Conservation (phyloP, 2,113 vertebrate genomes). For the Myotis lucifugus region DNA sequence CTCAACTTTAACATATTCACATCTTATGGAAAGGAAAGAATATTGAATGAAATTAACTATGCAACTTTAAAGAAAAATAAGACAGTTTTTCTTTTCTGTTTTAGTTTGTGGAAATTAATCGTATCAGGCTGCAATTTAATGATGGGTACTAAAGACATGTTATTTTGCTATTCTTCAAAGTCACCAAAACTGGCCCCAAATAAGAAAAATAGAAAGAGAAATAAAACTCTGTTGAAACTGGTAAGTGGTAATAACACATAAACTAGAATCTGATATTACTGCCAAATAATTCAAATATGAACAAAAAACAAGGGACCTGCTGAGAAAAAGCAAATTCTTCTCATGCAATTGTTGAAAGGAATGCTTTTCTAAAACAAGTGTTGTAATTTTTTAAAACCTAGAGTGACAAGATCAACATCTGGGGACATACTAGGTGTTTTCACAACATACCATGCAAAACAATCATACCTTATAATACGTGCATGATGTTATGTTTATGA, state of each 20-base stretch:
- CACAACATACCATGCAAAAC: background rate
- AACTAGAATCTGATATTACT: background rate
- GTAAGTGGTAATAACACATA: background rate
- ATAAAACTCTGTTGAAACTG: background rate
- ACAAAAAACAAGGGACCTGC: background rate
- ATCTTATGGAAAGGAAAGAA: background rate
- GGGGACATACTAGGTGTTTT: background rate
- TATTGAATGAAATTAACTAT: background rate
- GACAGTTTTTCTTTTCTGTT: background rate
- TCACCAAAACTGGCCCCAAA: background rate
- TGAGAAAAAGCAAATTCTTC: background rate
- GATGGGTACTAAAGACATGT: background rate
- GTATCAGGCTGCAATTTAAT: background rate
- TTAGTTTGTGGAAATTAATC: background rate
- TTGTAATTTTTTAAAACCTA: background rate
- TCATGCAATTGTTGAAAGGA: background rate
- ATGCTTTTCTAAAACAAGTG: background rate
- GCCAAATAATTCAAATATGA: background rate
- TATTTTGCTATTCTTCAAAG: background rate
- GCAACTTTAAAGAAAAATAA: background rate
- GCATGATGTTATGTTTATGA: background rate
- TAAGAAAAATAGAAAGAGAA: background rate
- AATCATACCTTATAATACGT: background rate
- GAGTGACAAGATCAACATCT: background rate
- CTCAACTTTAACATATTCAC: background rate